Conservation (phyloP, 2,113 vertebrate species). For the Xenus cinereus region DNA sequence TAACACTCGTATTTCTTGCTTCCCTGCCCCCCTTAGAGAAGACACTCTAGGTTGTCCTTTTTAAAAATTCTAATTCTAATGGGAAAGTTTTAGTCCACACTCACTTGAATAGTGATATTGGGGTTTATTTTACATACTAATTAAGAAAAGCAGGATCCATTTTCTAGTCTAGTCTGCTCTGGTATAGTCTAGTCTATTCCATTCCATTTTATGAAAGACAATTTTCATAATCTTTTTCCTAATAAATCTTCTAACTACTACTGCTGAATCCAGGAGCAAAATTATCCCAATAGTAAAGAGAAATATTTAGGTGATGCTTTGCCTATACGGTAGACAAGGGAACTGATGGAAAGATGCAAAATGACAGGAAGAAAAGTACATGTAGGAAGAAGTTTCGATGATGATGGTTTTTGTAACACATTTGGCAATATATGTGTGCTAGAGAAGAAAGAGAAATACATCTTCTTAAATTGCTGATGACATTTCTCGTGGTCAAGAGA, state of each 20-base stretch:
- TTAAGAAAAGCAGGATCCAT: neutral
- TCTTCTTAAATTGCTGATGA: neutral
- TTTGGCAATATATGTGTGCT: neutral
- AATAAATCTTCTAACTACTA: accelerated
- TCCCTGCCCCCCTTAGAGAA: neutral
- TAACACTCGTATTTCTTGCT: neutral
- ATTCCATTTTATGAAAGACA: neutral
- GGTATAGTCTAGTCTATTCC: neutral
- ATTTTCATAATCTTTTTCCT: neutral
- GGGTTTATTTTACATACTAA: neutral
- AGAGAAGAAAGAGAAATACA: neutral
- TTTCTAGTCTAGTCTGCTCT: neutral
- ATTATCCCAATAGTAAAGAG: neutral
- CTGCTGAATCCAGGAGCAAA: neutral
- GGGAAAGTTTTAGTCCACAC: neutral
- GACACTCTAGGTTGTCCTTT: neutral
- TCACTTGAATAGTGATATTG: neutral
- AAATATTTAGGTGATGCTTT: neutral
- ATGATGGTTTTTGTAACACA: neutral
- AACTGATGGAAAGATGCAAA: neutral
- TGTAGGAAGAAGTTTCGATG: neutral
- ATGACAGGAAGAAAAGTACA: neutral
- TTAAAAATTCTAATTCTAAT: neutral
- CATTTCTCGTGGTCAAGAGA: neutral
- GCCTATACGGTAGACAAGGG: neutral